Percentiles rank a stretch among this genome's conserved stretches.
Evolutionary conservation across 2,888 invertebrate genomes (phyloP).

Genomic region (Eupithecia dodoneata): DNA sequence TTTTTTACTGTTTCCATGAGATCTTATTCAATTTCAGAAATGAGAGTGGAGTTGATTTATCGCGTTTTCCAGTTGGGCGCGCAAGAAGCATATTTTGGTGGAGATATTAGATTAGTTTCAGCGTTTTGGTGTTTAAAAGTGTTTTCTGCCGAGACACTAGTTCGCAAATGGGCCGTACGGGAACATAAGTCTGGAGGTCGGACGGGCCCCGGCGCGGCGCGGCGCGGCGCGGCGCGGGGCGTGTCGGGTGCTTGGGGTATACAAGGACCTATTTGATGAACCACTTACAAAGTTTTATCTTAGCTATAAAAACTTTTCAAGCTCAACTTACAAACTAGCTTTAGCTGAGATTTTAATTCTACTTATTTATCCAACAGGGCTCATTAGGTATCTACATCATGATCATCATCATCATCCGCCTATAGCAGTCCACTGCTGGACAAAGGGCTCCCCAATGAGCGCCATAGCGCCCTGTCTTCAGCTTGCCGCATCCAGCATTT

Average conservation of each 20-base stretch:
- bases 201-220: neutral
- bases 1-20: constrained; percentile 40
- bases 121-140: constrained; percentile 18
- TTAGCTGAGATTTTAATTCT: neutral
- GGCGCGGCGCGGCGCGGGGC: neutral
- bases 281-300: neutral
- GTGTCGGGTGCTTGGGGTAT: neutral
- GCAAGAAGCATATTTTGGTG: constrained; percentile 20
- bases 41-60: constrained; percentile 36
- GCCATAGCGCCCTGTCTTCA: no score
- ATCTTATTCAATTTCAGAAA: constrained; percentile 42
- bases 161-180: constrained; percentile 20
- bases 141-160: constrained; percentile 21
- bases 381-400: no score
- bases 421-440: no score
- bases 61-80: constrained; percentile 10
- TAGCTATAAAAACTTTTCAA: constrained; percentile 1
- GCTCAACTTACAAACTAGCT: neutral
- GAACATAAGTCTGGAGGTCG: constrained; percentile 20
- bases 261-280: neutral
- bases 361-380: neutral
- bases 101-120: constrained; percentile 28
- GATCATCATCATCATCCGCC: no score
- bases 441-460: no score
- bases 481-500: no score